Evolutionary conservation across 2,113 vertebrate genomes (phyloP), one percentile per base, ranked within the genome.

Genomic region (Hucho hucho): DNA sequence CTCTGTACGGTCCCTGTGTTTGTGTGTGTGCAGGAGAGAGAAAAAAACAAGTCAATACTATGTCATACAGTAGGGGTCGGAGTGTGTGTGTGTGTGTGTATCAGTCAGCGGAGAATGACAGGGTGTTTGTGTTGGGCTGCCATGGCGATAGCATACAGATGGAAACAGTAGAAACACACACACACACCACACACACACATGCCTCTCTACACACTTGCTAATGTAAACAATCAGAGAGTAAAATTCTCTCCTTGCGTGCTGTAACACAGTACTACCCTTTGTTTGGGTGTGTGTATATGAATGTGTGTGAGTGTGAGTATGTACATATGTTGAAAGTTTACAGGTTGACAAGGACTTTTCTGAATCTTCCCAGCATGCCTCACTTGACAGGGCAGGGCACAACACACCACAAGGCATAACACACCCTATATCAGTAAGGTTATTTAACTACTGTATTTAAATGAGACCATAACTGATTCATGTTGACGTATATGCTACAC

Each of bases 1-100:
- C 84, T 96, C 93, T 49, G 94, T 89, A 74, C 87, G 94, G 81
- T 99, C 97, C 86, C 98, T 99, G 80, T 25, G 67, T 59, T 49
- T 49, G 14, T 43, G 37, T 43, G 37, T 43, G 37, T 43, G 7
- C 16, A 53, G 49, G 49, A 53, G 37, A 47, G 65, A 46, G 67
- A 72, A 32, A 69, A 28, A 64, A 7, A 53, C 37, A 43, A 43
- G 9, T 43, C 37, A 43, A 43, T 43, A 43, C 4, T 18, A 53
- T 4, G 49, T 53, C 16, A 53, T 18, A 53, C 16, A 53, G 49
- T 53, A 53, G 49, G 18, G 16, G 43, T 49, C 61, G 43, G 16
- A n/a, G n/a, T 24, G 7, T n/a, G 25, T 64, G 37, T 43, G 6
- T 37, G 37, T 37, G 37, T 9, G 7, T 29, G 28, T 29, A 6